phyloP scores from a whole-genome alignment of 2,797 vertebrate genomes.

The Lutjanus campechanus region DNA sequence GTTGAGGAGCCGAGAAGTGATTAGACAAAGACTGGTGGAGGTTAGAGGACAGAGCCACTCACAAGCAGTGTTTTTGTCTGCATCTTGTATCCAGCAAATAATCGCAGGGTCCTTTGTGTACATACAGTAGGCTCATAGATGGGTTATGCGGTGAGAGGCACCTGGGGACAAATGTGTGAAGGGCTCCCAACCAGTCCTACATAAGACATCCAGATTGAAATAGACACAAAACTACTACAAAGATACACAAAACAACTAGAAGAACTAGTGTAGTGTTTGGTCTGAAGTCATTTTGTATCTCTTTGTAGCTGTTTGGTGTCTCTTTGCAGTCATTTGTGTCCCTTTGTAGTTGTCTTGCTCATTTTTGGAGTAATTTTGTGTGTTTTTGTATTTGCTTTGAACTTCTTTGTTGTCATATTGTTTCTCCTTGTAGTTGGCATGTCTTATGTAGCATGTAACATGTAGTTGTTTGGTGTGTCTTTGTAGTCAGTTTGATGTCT shows the following conservation, averaged over 20 bases:
- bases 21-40: constrained; percentile 4
- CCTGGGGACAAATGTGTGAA: not conserved
- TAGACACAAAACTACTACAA: not conserved
- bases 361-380: not conserved
- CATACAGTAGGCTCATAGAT: not conserved
- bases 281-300: not conserved
- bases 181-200: not conserved
- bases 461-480: not conserved
- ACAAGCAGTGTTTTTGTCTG: not conserved
- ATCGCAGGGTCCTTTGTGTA: not conserved
- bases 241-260: too few species aligned
- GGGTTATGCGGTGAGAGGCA: not conserved
- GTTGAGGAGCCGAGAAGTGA: constrained; percentile 30
- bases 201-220: not conserved
- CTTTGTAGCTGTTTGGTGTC: not conserved
- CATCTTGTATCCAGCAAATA: not conserved
- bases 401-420: not conserved
- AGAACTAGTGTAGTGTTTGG: too few species aligned
- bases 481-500: not conserved
- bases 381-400: not conserved
- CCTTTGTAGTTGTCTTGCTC: not conserved
- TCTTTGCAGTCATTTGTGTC: not conserved
- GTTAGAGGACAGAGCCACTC: not conserved
- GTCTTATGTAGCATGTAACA: too few species aligned
- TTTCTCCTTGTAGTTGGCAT: not conserved